Conservation (phyloP, 1,140 invertebrate genomes). For the Onthophagus taurus region DNA sequence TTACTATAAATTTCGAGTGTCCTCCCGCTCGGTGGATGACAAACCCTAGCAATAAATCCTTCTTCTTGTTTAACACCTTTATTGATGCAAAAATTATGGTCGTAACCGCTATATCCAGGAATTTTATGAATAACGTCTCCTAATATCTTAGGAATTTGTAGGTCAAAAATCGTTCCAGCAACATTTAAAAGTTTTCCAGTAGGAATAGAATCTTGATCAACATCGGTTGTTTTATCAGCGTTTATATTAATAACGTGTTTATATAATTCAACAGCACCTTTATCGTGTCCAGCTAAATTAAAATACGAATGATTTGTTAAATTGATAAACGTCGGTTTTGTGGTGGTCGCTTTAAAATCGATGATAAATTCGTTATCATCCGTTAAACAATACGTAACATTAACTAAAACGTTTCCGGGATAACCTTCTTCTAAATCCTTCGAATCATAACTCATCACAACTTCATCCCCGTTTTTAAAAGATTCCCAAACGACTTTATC, state of each 20-base stretch:
- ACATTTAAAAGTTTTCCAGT: slow-evolving; percentile 44
- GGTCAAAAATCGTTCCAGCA: slow-evolving; percentile 43
- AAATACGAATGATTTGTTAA: slow-evolving; percentile 92
- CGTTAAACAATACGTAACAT: slow-evolving; percentile 61
- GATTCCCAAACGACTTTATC: slow-evolving; percentile 53
- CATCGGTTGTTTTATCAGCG: slow-evolving; percentile 67
- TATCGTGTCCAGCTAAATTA: slow-evolving; percentile 78
- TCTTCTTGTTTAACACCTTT: slow-evolving; percentile 29
- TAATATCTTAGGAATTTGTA: slow-evolving; percentile 48
- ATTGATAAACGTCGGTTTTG: slow-evolving; percentile 76
- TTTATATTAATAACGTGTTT: slow-evolving; percentile 67
- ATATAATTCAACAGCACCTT: slow-evolving; percentile 46
- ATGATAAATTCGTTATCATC: slow-evolving; percentile 63
- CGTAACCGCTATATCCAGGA: slow-evolving; percentile 49
- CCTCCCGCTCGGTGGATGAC: slow-evolving; percentile 61
- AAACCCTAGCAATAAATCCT: slow-evolving; percentile 41
- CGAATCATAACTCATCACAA: slow-evolving; percentile 33
- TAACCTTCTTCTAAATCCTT: slow-evolving; percentile 80
- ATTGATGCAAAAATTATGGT: slow-evolving; percentile 60
- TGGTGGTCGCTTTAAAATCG: slow-evolving; percentile 61
- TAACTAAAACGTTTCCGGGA: slow-evolving; percentile 63
- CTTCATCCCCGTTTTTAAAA: slow-evolving; percentile 32
- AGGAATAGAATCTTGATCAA: slow-evolving; percentile 63
- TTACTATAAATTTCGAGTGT: slow-evolving; percentile 67
- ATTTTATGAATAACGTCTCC: slow-evolving; percentile 41